These are phyloP conservation scores for Psilopogon haemacephalus DNA, from an alignment of 2,113 vertebrate genomes.

Conservation along the genomic window DNA sequence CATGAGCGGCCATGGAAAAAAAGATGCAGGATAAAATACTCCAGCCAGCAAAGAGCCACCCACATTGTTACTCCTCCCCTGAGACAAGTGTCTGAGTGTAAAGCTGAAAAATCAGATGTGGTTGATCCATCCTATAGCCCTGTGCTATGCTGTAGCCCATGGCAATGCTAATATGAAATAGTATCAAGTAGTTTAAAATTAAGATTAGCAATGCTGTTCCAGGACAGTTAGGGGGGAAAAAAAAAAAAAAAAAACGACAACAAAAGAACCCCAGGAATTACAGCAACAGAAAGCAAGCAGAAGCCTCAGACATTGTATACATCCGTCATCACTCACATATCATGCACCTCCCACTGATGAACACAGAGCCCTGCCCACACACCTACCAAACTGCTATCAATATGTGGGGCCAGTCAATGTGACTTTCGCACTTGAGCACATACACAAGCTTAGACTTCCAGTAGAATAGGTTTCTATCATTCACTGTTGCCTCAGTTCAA, in stretches of 20 bases:
- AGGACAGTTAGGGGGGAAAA: background rate
- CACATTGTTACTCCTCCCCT: background rate
- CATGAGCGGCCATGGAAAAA: background rate
- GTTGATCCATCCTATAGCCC: background rate
- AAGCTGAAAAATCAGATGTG: background rate
- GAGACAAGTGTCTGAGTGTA: background rate
- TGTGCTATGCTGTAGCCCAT: fast-evolving
- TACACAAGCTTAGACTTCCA: background rate
- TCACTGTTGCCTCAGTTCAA: background rate
- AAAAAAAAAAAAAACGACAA: too few relatives aligned
- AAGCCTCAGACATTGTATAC: background rate
- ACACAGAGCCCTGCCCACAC: background rate
- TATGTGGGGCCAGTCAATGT: background rate
- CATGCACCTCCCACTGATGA: fast-evolving
- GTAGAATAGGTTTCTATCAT: background rate
- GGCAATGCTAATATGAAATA: background rate
- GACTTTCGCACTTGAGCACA: background rate
- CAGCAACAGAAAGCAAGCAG: background rate
- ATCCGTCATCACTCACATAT: background rate
- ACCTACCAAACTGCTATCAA: background rate
- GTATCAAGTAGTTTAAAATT: background rate
- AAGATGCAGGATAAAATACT: background rate
- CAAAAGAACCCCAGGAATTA: background rate
- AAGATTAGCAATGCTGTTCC: background rate
- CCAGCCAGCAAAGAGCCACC: background rate